These are phyloP conservation scores for Chymomyza fuscimana DNA, from an alignment of 2,888 invertebrate genomes.

Conservation along the genomic window DNA sequence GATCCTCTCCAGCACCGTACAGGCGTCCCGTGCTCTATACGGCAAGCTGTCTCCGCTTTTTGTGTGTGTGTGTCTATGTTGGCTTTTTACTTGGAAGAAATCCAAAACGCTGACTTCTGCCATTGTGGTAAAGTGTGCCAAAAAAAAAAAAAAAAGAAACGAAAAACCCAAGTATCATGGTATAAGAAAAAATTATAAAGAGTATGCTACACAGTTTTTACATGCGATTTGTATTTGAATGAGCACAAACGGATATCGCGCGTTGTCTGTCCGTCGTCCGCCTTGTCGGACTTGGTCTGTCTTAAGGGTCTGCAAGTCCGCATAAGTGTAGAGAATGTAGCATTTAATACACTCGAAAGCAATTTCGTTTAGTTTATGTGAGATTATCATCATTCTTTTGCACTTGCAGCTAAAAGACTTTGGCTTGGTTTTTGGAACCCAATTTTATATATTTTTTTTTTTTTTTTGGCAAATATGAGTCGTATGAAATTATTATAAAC, in stretches of 20 bases:
- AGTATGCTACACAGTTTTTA: slow-evolving; percentile 50
- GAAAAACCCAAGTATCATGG: background rate
- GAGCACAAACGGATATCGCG: slow-evolving; percentile 66
- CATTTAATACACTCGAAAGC: slow-evolving; percentile 65
- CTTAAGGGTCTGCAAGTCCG: slow-evolving; percentile 11
- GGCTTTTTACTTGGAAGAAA: slow-evolving; percentile 44
- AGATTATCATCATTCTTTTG: slow-evolving; percentile 9
- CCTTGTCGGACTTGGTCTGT: slow-evolving; percentile 19
- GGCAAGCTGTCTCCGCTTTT: slow-evolving; percentile 23
- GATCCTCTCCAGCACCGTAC: background rate
- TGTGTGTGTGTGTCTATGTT: slow-evolving; percentile 4
- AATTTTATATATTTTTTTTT: slow-evolving; percentile 15
- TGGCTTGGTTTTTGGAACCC: slow-evolving; percentile 42
- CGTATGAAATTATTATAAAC: background rate
- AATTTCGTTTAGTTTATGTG: slow-evolving; percentile 34
- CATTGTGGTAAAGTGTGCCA: slow-evolving; percentile 49
- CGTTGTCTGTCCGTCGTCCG: slow-evolving; percentile 20
- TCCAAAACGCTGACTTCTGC: slow-evolving; percentile 57
- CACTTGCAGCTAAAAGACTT: slow-evolving; percentile 30
- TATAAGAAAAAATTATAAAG: background rate
- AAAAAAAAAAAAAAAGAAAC: background rate
- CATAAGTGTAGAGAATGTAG: slow-evolving; percentile 44
- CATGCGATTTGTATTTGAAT: slow-evolving; percentile 61
- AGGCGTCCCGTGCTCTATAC: background rate
- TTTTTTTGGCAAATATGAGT: background rate